Base-by-base conservation (phyloP, 2,888 invertebrate genomes). In the Drosophila flavopinicola region DNA sequence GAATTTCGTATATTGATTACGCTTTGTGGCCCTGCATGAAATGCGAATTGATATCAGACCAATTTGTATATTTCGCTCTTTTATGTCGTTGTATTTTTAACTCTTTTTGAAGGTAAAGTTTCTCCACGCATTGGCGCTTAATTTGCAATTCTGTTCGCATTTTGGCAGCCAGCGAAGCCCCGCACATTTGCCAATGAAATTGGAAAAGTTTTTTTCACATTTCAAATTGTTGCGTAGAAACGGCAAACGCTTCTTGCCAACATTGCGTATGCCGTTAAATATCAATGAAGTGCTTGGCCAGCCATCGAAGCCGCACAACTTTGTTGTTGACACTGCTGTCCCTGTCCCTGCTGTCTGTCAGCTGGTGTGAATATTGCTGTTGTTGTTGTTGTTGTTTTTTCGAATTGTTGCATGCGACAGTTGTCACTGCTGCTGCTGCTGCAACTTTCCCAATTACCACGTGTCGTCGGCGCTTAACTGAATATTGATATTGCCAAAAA, bases 191-290 rank as follows among this genome's bases (percentile, higher is more conserved):
- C 83, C 83, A 79, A 83, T 75, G 68, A 77, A 78, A 84, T 84
- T 79, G 82, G 77, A 78, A 77, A 85, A 85, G 60, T 27, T 35
- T 27, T 30, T 54, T 56, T 38, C 29, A 66, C 66, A 70, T 71
- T 64, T 69, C 30, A 75, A 80, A 80, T 85, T 85, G 84, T 82
- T 85, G 84, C 75, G 74, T 84, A 84, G 85, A 85, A 82, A 79
- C 72, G 80, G 37, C 30, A 58, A 48, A 30, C 59, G 42, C 37
- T 66, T 47, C 44, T 60, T 54, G 68, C 41, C 80, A 79, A 73
- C 6, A 10, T 2, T 10, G 66, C 71, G 78, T 71, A 71, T 63
- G 78, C 42, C 53, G 42, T 78, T 70, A 68, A 83, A 80, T 80
- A 80, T 80, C 66, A 80, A 74, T 78, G 67, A 75, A 66, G 54